Evolutionary conservation across 2,113 vertebrate genomes (phyloP), one percentile per base, ranked within the genome.

Genomic region (Phoenicopterus ruber): DNA sequence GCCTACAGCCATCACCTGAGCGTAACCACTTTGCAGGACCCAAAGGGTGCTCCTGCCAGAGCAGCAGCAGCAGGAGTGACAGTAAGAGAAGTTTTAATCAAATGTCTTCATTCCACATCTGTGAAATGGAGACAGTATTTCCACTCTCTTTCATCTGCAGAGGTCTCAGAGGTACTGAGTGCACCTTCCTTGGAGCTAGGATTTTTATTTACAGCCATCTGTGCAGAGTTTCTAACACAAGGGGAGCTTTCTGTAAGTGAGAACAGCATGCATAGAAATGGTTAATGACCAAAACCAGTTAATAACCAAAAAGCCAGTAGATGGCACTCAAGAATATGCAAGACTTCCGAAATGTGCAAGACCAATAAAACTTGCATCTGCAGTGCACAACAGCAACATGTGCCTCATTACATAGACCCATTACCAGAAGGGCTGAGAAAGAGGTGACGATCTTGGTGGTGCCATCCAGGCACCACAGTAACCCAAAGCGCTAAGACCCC

Each of bases 251-350:
- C 42, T 12, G 42, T 42, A 14, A 42, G 42, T 42, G 42, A 42
- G 42, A 42, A 12, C 42, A 42, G 42, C 0, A 1, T 3, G 31
- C 2, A 0, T 2, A 57, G 81, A 65, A 63, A 66, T 1, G 20
- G 38, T 38, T 40, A 36, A 38, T 1, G 1, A 69, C 36, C 44
- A 44, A 79, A 88, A n/a, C 18, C 38, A 79, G 52, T 16, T 31
- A 69, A n/a, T 8, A 88, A 76, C 11, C 17, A 65, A 59, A 55
- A 44, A 83, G 67, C 95, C 96, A 93, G 92, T 18, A 96, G 95
- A 74, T 97, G 96, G 90, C 96, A 96, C 92, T 90, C 67, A 52
- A 83, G 88, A 93, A 96, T 46, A 81, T 12, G 26, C 55, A 78
- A 73, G 79, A 17, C 38, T 71, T 44, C 11, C 2, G 28, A 80